Conservation (phyloP, 2,888 invertebrate species). For the Leucophenga montana region DNA sequence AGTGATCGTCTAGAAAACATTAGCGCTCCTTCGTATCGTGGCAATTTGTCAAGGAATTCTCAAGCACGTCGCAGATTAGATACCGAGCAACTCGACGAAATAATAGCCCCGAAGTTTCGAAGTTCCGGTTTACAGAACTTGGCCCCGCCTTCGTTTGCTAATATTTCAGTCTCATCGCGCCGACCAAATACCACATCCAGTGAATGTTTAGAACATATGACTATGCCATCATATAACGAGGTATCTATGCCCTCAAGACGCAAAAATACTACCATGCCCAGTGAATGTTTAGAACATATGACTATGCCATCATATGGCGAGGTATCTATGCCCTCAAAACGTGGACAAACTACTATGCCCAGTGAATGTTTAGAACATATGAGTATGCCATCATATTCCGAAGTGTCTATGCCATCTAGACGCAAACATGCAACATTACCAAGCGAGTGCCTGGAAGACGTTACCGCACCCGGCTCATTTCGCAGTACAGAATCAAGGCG, state of each 20-base stretch:
- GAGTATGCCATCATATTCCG: too few relatives aligned
- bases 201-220: too few relatives aligned
- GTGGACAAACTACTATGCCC: too few relatives aligned
- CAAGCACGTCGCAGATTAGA: not conserved
- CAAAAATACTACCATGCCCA: too few relatives aligned
- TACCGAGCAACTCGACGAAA: not conserved
- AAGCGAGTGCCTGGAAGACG: slow-evolving; percentile 9
- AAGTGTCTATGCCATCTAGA: not conserved
- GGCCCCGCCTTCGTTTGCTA: not conserved
- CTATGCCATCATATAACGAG: too few relatives aligned
- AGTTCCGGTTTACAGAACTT: not conserved
- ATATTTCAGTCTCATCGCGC: not conserved
- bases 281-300: too few relatives aligned
- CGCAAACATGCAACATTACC: not conserved
- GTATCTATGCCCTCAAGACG: too few relatives aligned
- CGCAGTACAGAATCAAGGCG: too few relatives aligned
- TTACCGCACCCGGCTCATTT: not conserved
- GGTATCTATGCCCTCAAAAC: too few relatives aligned
- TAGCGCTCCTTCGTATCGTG: not conserved
- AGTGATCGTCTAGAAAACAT: slow-evolving; percentile 2
- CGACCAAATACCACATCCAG: too few relatives aligned
- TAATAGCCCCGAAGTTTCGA: not conserved
- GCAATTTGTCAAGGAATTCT: not conserved
- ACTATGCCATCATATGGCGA: too few relatives aligned
- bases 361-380: too few relatives aligned